These are phyloP conservation scores for Saccopteryx leptura DNA, from an alignment of 2,113 vertebrate species.

Conservation along the genomic window DNA sequence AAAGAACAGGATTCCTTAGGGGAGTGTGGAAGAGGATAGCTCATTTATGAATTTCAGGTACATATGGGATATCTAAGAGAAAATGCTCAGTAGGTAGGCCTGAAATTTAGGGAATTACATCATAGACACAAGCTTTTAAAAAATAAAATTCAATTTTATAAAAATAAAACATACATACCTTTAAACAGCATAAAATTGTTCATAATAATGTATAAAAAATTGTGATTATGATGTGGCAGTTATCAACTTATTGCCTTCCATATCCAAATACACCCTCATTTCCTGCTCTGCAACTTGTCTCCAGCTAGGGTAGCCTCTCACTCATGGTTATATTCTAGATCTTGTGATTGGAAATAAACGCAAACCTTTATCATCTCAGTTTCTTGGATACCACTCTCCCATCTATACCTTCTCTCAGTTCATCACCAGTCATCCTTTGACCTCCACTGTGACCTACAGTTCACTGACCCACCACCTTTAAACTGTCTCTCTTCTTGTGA, in stretches of 20 bases:
- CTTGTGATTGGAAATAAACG: neutral
- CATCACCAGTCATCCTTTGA: neutral
- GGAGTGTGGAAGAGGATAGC: neutral
- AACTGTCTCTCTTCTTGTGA: neutral
- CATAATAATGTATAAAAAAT: neutral
- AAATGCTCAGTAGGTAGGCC: neutral
- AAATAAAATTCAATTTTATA: neutral
- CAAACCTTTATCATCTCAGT: neutral
- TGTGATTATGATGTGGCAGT: neutral
- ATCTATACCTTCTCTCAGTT: neutral
- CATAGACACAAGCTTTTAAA: neutral
- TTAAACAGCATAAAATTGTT: neutral
- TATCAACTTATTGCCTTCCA: neutral
- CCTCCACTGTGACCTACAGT: neutral
- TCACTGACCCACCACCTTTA: neutral
- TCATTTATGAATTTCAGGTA: neutral
- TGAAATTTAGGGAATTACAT: slow-evolving; percentile 3
- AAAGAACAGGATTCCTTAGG: neutral
- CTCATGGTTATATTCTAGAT: neutral
- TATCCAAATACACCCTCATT: neutral
- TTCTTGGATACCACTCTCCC: neutral
- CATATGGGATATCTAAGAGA: neutral
- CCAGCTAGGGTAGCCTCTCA: neutral
- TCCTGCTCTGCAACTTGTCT: neutral
- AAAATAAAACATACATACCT: neutral